phyloP scores from a whole-genome alignment of 2,113 vertebrate species.

The Myrmecobius fasciatus region DNA sequence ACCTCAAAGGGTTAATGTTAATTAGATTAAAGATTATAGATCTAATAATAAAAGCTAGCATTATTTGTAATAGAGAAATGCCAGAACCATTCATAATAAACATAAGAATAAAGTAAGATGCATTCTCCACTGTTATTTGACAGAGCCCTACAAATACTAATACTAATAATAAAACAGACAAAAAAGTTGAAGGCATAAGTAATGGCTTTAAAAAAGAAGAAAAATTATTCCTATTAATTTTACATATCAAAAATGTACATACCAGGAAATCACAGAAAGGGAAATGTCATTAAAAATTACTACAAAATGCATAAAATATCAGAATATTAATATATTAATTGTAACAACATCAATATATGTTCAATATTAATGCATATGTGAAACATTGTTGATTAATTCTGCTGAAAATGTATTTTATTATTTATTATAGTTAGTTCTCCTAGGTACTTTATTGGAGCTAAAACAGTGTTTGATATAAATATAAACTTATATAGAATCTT shows the following conservation, averaged over 20 bases:
- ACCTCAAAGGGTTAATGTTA: no score
- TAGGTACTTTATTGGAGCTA: not conserved
- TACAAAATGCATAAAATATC: no score
- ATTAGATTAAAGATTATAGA: not conserved
- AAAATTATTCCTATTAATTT: not conserved
- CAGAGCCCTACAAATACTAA: no score
- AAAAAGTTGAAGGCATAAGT: no score
- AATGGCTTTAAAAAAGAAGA: no score
- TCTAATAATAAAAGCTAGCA: not conserved
- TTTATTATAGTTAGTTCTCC: not conserved
- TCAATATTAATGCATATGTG: not conserved
- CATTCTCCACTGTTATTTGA: no score
- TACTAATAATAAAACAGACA: no score
- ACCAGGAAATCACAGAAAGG: no score
- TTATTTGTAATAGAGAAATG: not conserved
- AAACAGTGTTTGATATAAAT: not conserved
- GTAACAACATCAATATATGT: no score
- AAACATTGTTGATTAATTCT: not conserved
- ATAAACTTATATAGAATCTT: not conserved
- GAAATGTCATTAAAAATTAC: no score
- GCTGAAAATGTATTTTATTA: not conserved
- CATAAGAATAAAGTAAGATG: not conserved
- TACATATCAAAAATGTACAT: no score
- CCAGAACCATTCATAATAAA: not conserved
- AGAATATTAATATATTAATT: no score